Evolutionary conservation across 2,888 invertebrate species (phyloP), one percentile per base, ranked within the genome.

Genomic region (Osmoderma eremita): DNA sequence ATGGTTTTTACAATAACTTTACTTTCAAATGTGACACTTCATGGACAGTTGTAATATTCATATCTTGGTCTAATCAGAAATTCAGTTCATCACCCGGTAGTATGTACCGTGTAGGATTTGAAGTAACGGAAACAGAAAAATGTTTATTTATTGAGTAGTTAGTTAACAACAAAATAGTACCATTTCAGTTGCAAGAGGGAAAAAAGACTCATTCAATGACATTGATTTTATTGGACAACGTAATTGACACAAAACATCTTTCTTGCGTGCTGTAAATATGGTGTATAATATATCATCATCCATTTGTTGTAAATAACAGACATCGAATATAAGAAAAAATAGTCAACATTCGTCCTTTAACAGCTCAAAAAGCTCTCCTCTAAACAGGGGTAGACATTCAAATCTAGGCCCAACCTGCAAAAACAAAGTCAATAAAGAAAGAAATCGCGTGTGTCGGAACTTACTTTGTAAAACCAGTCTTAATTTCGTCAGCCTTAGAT

Each of bases 321-420:
- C 58, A 45, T 48, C 22, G 12, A 61, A 17, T 15, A 48, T 15
- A 56, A 41, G n/a, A 41, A 39, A 13, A 42, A 39, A 39, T 36
- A 45, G 6, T 42, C 13, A 5, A 18, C 17, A 42, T 15, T 18
- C n/a, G 13, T n/a, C 20, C 12, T 17, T 58, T 71, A 86, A 72
- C 85, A 83, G 75, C 86, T 88, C 76, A 90, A 84, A 77, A 87
- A 88, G 69, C 88, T 88, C 54, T 86, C 87, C 79, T 90, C 90
- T 78, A 90, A 83, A 0, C 86, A 86, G 69, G 86, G 85, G 76
- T 84, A 90, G 0, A 85, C 84, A 38, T 85, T 85, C 72, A 90
- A 76, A 48, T 87, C 82, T 24, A 88, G 83, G 54, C 83, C 83
- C 74, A 88, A 83, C 72, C 90, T 90, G 84, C 67, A 86, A 86